Evolutionary conservation across 2,888 invertebrate species (phyloP).

Genomic region (Lottia scabra): DNA sequence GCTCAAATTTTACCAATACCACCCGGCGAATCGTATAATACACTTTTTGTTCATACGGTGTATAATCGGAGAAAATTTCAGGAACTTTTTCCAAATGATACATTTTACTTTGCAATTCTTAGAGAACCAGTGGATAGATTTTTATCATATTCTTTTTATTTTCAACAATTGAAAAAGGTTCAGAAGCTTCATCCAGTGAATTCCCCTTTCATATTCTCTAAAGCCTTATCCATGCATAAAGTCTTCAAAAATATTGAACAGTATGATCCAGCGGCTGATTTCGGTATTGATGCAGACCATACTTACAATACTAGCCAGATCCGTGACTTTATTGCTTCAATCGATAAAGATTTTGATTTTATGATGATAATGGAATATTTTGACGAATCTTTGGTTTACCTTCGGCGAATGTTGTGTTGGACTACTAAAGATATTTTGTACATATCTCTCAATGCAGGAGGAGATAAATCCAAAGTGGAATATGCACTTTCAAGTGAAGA

Average conservation of each 20-base stretch:
- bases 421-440: conserved; percentile 53
- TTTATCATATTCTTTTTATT: conserved; percentile 38
- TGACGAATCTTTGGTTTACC: conserved; percentile 59
- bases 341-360: conserved; percentile 48
- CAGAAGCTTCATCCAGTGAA: background rate
- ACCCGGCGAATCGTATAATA: conserved; percentile 33
- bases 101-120: conserved; percentile 35
- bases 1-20: conserved; percentile 37
- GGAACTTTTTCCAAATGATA: conserved; percentile 29
- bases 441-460: conserved; percentile 34
- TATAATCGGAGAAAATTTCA: conserved; percentile 33
- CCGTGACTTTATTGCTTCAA: conserved; percentile 33
- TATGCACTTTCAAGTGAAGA: conserved; percentile 30
- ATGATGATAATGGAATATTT: conserved; percentile 62
- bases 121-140: conserved; percentile 39
- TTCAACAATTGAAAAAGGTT: conserved; percentile 28
- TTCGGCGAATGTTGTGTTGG: conserved; percentile 57
- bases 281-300: background rate
- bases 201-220: background rate
- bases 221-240: background rate
- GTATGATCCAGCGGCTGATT: background rate
- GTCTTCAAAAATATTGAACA: background rate
- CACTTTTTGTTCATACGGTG: conserved; percentile 42
- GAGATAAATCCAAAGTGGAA: conserved; percentile 25
- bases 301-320: conserved; percentile 16